A percentile compares a stretch with the other conserved stretches of the same genome.
Conservation (phyloP, 2,888 invertebrate species). For the Drosophila infuscata region DNA sequence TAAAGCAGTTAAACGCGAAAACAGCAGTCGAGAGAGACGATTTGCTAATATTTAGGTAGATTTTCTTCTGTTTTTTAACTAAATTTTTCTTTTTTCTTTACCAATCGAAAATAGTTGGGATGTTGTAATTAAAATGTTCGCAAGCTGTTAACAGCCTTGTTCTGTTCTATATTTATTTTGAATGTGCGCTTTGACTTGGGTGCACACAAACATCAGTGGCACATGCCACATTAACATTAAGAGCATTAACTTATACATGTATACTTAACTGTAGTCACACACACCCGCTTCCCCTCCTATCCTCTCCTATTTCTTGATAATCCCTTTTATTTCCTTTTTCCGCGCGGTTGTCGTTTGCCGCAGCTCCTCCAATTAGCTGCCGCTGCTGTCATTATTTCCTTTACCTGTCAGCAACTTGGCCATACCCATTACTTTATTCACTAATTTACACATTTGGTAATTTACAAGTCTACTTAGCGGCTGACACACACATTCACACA, state of each 20-base stretch:
- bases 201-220: neutral
- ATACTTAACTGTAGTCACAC: neutral
- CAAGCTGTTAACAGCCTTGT: conserved; percentile 1
- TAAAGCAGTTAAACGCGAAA: neutral
- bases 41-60: neutral
- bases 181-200: neutral
- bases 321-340: conserved; percentile 8
- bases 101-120: neutral
- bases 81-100: neutral
- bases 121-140: neutral
- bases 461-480: conserved; percentile 49
- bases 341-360: neutral
- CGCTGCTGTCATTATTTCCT: conserved; percentile 28
- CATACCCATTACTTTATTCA: conserved; percentile 19
- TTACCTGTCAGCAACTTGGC: conserved; percentile 45
- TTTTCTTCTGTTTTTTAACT: neutral
- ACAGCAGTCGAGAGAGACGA: neutral
- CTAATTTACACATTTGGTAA: conserved; percentile 62
- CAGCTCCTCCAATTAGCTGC: conserved; percentile 24
- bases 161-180: neutral
- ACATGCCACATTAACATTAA: conserved; percentile 5
- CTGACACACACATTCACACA: conserved; percentile 8
- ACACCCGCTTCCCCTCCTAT: neutral
- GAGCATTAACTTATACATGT: conserved; percentile 1
- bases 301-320: neutral